A percentile compares a stretch with the other conserved stretches of the same genome.
phyloP scores from a whole-genome alignment of 2,797 vertebrate genomes.

The Lagorchestes hirsutus region DNA sequence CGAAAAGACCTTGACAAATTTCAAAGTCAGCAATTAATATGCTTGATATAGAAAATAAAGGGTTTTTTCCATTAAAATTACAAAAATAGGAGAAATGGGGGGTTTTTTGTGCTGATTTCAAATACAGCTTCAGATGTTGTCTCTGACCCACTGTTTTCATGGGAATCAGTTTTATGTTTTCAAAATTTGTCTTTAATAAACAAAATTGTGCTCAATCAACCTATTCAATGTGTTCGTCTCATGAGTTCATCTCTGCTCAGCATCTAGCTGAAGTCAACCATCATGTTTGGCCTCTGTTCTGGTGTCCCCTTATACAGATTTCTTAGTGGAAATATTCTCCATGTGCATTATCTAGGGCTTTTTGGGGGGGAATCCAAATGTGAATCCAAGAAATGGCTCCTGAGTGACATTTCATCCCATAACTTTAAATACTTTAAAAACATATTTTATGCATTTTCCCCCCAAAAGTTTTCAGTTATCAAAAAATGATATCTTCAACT shows the following conservation, averaged over 20 bases:
- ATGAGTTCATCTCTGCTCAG: too few relatives aligned
- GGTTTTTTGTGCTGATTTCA: background rate
- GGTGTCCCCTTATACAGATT: background rate
- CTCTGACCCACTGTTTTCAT: background rate
- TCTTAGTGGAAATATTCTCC: background rate
- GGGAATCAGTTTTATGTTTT: background rate
- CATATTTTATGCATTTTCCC: background rate
- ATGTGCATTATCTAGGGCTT: background rate
- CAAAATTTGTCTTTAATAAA: background rate
- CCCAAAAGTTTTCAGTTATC: background rate
- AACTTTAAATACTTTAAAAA: background rate
- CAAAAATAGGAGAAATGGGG: background rate
- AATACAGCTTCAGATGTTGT: background rate
- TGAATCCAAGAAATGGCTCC: background rate
- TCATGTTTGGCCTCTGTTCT: too few relatives aligned
- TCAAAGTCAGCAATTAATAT: background rate
- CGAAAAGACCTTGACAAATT: background rate
- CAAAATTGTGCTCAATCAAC: background rate
- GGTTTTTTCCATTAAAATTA: background rate
- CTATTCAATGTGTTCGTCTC: too few relatives aligned
- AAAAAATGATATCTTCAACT: background rate
- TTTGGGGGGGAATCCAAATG: background rate
- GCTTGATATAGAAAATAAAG: background rate
- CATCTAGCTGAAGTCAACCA: too few relatives aligned
- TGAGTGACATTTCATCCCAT: background rate